These are phyloP conservation scores for Heliconius eleuchia DNA, from an alignment of 1,140 invertebrate genomes.

Conservation along the genomic window DNA sequence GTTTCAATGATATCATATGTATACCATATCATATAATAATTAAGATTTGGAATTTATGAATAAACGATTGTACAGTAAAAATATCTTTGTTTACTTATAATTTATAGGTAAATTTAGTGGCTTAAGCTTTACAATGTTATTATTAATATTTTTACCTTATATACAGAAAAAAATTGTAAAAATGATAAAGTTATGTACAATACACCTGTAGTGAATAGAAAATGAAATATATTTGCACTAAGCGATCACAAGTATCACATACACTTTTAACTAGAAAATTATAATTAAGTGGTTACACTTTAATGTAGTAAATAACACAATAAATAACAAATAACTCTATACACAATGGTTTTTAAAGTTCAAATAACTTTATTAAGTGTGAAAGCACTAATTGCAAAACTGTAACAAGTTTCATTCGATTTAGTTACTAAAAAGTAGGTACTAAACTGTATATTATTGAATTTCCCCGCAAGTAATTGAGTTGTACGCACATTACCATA, in stretches of 20 bases:
- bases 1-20: neutral
- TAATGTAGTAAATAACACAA: neutral
- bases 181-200: too few species aligned
- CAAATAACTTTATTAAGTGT: neutral
- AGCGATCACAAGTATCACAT: neutral
- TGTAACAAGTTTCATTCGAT: constrained; percentile 15
- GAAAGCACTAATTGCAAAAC: neutral
- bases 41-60: too few species aligned
- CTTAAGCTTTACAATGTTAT: too few species aligned
- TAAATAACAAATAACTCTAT: neutral
- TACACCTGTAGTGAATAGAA: too few species aligned
- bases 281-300: constrained; percentile 27
- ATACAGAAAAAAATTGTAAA: too few species aligned
- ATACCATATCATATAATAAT: too few species aligned
- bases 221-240: neutral
- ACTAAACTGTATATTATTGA: constrained; percentile 14
- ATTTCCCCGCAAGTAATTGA: constrained; percentile 18
- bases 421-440: neutral
- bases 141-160: too few species aligned
- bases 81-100: too few species aligned
- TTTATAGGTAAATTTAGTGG: too few species aligned
- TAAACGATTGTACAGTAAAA: too few species aligned
- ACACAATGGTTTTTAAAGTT: constrained; percentile 9
- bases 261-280: constrained; percentile 22
- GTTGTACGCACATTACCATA: constrained; percentile 20